These are phyloP conservation scores for Noctilio leporinus DNA, from an alignment of 2,113 vertebrate species.

Conservation along the genomic window DNA sequence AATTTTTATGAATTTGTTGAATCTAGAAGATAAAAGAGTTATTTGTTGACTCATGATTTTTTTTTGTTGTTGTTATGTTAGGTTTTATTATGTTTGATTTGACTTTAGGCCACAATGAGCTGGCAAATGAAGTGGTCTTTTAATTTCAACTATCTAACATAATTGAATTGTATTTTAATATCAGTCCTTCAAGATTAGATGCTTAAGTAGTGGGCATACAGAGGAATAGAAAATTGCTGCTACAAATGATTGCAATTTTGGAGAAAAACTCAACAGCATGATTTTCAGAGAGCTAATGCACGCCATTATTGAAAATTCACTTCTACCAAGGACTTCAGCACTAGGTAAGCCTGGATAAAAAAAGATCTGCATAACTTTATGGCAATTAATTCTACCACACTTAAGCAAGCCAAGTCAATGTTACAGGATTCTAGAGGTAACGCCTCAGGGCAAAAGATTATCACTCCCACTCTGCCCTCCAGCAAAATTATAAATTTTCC, in stretches of 20 bases:
- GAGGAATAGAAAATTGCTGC: not conserved
- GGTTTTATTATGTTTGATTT: conserved; percentile 14
- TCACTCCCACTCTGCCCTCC: not conserved
- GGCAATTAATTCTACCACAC: not conserved
- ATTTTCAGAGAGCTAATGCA: not conserved
- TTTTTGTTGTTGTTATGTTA: not conserved
- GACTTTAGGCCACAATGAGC: not conserved
- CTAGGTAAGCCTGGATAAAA: not conserved
- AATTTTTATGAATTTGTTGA: not conserved
- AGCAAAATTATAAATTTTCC: not conserved
- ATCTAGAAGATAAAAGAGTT: not conserved
- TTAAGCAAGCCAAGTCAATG: not conserved
- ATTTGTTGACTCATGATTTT: not conserved
- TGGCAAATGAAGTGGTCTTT: conserved; percentile 23
- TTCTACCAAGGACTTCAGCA: not conserved
- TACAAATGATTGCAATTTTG: not conserved
- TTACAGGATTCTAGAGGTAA: not conserved
- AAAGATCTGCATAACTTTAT: not conserved
- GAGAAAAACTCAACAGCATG: not conserved
- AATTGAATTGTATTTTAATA: conserved; percentile 42
- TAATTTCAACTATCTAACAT: conserved; percentile 24
- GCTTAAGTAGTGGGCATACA: not conserved
- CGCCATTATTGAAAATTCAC: not conserved
- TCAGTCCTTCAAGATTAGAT: conserved; percentile 14
- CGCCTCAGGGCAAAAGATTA: not conserved